These are phyloP conservation scores for Archocentrus centrarchus DNA, from an alignment of 2,113 vertebrate species.

Conservation along the genomic window DNA sequence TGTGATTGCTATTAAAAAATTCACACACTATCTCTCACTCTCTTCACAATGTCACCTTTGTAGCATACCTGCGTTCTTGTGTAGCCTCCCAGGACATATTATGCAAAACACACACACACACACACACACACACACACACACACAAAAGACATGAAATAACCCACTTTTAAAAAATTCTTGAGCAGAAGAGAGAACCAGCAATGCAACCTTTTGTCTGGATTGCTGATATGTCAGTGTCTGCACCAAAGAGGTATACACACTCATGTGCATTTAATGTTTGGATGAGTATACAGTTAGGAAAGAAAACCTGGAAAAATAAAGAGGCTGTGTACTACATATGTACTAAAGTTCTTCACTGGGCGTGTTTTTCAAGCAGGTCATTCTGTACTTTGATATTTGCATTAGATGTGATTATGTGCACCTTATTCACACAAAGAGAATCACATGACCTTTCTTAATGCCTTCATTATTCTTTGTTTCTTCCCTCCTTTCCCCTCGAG, in stretches of 20 bases:
- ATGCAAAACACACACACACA: not conserved
- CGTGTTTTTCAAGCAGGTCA: not conserved
- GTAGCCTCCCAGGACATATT: not conserved
- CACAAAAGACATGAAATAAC: not conserved
- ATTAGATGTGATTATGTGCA: not conserved
- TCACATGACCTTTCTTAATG: too few species aligned
- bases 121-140: not conserved
- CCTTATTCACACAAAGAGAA: conserved; percentile 5
- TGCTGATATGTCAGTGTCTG: not conserved
- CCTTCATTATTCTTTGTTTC: not conserved
- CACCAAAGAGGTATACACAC: not conserved
- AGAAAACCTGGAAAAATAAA: not conserved
- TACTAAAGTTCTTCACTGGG: not conserved
- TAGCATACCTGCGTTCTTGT: not conserved
- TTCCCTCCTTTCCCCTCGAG: not conserved
- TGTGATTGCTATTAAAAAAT: conserved; percentile 13
- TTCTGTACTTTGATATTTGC: conserved; percentile 5
- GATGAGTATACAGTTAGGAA: not conserved
- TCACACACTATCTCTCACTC: not conserved
- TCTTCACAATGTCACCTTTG: not conserved
- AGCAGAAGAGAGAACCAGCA: not conserved
- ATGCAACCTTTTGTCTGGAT: not conserved
- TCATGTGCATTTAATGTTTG: not conserved
- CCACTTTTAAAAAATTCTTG: not conserved
- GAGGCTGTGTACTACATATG: not conserved